Conservation (phyloP, 2,888 invertebrate genomes). For the Stramonita haemastoma region DNA sequence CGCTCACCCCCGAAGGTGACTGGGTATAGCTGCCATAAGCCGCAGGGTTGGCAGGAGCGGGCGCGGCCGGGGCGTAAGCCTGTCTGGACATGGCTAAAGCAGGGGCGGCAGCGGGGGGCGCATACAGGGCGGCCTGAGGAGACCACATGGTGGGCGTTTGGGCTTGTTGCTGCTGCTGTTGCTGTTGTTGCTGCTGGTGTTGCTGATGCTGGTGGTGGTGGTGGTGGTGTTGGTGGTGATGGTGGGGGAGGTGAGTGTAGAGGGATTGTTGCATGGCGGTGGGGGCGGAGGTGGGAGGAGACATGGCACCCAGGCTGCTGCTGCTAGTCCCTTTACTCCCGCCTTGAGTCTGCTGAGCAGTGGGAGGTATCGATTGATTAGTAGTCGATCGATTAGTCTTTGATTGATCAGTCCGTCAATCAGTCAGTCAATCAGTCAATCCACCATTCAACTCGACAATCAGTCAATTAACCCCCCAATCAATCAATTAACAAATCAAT, state of each 20-base stretch:
- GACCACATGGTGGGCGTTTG: conserved; percentile 27
- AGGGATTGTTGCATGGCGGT: conserved; percentile 22
- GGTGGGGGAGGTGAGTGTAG: background rate
- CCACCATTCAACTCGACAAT: background rate
- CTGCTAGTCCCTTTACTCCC: conserved; percentile 9
- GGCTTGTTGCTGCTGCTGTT: background rate
- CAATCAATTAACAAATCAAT: background rate
- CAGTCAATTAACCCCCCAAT: background rate
- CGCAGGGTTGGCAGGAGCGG: conserved; percentile 41
- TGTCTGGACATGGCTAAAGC: background rate
- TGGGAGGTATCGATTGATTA: background rate
- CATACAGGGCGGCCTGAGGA: background rate
- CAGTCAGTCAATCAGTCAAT: background rate
- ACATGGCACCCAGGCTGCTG: conserved; percentile 21
- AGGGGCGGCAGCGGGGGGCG: background rate
- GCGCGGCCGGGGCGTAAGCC: background rate
- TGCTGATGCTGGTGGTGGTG: background rate
- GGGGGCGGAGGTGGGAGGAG: conserved; percentile 33
- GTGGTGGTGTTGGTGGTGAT: background rate
- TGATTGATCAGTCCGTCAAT: background rate
- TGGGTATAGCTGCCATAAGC: conserved; percentile 51
- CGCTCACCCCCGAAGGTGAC: conserved; percentile 41
- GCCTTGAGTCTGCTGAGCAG: conserved; percentile 13
- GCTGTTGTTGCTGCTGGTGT: background rate
- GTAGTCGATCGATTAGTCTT: background rate